Evolutionary conservation across 2,797 vertebrate genomes (phyloP).

Genomic region (Cephalopachus bancanus): DNA sequence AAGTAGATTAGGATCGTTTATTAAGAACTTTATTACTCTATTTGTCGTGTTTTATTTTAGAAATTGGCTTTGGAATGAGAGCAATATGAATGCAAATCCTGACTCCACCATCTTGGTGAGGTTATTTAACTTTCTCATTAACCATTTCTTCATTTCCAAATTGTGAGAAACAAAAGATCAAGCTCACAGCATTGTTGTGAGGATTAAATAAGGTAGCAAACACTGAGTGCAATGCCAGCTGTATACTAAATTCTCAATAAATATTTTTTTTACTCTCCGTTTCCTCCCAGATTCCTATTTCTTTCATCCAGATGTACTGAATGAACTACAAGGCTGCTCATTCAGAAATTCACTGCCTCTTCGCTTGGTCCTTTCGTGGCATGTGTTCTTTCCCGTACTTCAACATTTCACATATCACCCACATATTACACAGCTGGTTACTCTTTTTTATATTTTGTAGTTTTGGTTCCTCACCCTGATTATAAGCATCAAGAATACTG

Average conservation of each 20-base stretch:
- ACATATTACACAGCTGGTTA: background rate
- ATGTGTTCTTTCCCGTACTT: background rate
- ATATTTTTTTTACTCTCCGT: background rate
- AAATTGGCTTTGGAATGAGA: background rate
- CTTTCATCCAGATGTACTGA: background rate
- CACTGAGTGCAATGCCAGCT: background rate
- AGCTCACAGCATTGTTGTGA: background rate
- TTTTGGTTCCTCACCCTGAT: background rate
- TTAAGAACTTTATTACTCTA: background rate
- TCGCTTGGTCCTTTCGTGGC: background rate
- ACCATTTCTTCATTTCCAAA: background rate
- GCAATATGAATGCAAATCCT: background rate
- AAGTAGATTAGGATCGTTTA: background rate
- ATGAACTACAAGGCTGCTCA: background rate
- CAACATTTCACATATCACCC: background rate
- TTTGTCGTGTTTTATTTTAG: background rate
- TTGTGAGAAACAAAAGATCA: background rate
- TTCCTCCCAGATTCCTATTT: background rate
- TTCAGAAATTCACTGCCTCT: background rate
- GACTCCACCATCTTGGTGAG: background rate
- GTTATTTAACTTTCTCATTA: background rate
- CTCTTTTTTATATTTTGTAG: background rate
- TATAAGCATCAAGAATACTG: background rate
- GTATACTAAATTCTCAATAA: background rate
- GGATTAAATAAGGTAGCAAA: background rate